phyloP scores from a whole-genome alignment of 2,797 vertebrate genomes.

The Macropus fuliginosus region DNA sequence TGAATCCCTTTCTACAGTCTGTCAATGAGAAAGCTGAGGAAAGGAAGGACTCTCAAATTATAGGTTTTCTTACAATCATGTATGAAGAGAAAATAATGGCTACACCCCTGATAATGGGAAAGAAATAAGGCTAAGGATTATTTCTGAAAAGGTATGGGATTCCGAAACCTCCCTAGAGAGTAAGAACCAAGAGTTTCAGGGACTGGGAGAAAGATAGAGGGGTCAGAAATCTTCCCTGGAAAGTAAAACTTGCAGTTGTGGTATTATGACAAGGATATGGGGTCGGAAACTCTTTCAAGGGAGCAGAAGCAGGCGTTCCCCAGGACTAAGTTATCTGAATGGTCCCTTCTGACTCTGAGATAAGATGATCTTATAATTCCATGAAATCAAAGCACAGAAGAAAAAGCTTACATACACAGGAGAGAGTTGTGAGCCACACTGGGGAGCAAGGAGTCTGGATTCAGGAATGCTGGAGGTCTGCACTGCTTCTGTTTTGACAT shows the following conservation, averaged over 20 bases:
- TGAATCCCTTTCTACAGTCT: background rate
- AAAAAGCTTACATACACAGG: background rate
- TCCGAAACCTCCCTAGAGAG: background rate
- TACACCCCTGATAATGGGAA: background rate
- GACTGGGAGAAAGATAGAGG: background rate
- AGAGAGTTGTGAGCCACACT: background rate
- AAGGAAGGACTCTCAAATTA: background rate
- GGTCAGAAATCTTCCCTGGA: background rate
- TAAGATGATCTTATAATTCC: background rate
- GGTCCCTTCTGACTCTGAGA: background rate
- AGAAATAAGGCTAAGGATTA: background rate
- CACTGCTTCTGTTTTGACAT: background rate
- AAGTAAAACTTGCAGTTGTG: background rate
- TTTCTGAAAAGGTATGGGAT: background rate
- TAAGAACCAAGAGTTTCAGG: background rate
- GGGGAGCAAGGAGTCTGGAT: background rate
- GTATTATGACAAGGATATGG: background rate
- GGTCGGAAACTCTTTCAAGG: background rate
- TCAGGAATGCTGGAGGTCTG: background rate
- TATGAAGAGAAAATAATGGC: background rate
- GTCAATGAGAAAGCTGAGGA: background rate
- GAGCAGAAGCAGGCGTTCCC: background rate
- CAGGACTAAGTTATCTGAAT: background rate
- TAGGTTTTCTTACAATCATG: background rate
- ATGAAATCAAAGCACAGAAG: background rate